Evolutionary conservation across 1,140 invertebrate genomes (phyloP).

Genomic region (Asbolus verrucosus): DNA sequence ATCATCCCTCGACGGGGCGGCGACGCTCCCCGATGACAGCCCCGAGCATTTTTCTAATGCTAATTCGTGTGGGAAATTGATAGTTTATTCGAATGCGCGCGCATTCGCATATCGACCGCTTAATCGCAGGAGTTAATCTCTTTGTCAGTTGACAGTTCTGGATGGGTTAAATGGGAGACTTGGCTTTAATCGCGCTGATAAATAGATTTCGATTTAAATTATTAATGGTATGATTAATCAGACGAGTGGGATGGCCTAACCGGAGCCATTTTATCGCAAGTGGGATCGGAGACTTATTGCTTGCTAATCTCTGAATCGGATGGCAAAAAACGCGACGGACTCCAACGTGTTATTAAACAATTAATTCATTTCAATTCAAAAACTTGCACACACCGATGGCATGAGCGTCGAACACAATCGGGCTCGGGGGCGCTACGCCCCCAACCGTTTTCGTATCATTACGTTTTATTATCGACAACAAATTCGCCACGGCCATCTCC

Average conservation of each 20-base stretch:
- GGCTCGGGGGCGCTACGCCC: not conserved
- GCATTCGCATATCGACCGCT: slow-evolving; percentile 43
- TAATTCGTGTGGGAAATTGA: slow-evolving; percentile 56
- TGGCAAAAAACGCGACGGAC: slow-evolving; percentile 6
- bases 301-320: slow-evolving; percentile 4
- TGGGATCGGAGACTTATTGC: slow-evolving; percentile 34
- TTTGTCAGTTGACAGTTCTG: slow-evolving; percentile 50
- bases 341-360: slow-evolving; percentile 47
- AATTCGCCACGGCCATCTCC: no score
- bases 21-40: slow-evolving; percentile 34
- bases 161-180: slow-evolving; percentile 52
- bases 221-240: slow-evolving; percentile 54
- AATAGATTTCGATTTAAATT: slow-evolving; percentile 54
- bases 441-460: no score
- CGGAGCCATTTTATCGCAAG: slow-evolving; percentile 31
- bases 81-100: slow-evolving; percentile 50
- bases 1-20: no score
- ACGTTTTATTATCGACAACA: no score
- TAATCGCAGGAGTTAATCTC: slow-evolving; percentile 48
- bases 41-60: slow-evolving; percentile 48
- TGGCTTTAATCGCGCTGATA: slow-evolving; percentile 52
- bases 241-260: slow-evolving; percentile 45
- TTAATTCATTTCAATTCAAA: slow-evolving; percentile 41
- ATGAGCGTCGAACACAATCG: no score
- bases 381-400: not conserved